Evolutionary conservation across 2,113 vertebrate genomes (phyloP).

Genomic region (Ictidomys tridecemlineatus): DNA sequence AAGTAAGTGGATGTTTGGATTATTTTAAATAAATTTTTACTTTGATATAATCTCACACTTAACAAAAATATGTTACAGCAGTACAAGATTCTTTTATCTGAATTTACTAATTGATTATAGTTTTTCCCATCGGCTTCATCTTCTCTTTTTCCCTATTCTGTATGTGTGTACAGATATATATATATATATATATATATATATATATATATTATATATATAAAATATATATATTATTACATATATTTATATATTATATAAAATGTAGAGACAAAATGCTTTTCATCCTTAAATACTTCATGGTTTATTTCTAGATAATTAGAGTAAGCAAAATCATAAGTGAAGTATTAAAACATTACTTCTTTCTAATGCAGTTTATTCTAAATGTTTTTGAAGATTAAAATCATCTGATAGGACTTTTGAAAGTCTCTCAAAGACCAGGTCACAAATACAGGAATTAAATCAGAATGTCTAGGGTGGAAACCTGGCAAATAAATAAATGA

Average conservation of each 20-base stretch:
- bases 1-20: background rate
- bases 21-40: background rate
- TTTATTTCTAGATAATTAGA: background rate
- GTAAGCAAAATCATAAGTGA: background rate
- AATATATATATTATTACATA: background rate
- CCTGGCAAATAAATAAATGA: background rate
- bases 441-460: background rate
- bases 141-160: background rate
- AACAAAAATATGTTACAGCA: background rate
- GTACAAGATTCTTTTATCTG: rapidly evolving
- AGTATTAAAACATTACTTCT: background rate
- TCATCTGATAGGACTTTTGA: background rate
- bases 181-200: too few species aligned
- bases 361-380: background rate
- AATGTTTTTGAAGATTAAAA: background rate
- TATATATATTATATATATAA: too few species aligned
- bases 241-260: background rate
- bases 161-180: background rate
- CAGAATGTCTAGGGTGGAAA: background rate
- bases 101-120: background rate
- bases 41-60: background rate
- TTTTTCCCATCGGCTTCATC: background rate
- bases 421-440: background rate
- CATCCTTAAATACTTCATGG: background rate
- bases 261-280: rapidly evolving